Evolutionary conservation across 2,113 vertebrate species (phyloP).

Genomic region (Anhinga rufa): DNA sequence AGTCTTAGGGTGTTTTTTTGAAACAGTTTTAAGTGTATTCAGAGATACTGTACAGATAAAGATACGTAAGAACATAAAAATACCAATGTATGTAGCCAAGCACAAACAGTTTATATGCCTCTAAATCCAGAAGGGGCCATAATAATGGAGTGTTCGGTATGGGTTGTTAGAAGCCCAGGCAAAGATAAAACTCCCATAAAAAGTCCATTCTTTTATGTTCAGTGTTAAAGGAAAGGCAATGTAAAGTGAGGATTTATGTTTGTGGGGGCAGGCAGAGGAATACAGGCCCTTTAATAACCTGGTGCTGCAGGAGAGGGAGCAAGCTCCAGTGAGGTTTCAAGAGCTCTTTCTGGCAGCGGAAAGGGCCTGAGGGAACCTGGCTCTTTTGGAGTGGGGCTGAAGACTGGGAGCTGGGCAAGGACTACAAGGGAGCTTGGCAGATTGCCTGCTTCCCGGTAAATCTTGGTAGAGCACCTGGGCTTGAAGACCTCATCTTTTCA

Average conservation of each 20-base stretch:
- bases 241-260: constrained; percentile 37
- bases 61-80: constrained; percentile 43
- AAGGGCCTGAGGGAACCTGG: background rate
- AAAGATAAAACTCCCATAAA: constrained; percentile 64
- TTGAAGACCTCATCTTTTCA: background rate
- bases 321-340: background rate
- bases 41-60: constrained; percentile 30
- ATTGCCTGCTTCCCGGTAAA: background rate
- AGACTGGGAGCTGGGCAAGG: background rate
- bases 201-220: constrained; percentile 57
- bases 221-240: constrained; percentile 12
- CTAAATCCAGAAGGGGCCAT: constrained; percentile 41
- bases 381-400: background rate
- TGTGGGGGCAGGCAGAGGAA: constrained; percentile 4
- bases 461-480: background rate
- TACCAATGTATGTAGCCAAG: constrained; percentile 32
- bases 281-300: constrained; percentile 33
- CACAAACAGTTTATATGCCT: constrained; percentile 45
- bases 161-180: constrained; percentile 42
- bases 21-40: background rate
- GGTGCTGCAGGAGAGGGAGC: background rate
- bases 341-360: background rate
- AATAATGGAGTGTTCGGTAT: background rate
- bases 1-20: background rate
- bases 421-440: background rate